Evolutionary conservation across 1,140 invertebrate species (phyloP), one percentile per base, ranked within the genome.

Genomic region (Hylaeus anthracinus): DNA sequence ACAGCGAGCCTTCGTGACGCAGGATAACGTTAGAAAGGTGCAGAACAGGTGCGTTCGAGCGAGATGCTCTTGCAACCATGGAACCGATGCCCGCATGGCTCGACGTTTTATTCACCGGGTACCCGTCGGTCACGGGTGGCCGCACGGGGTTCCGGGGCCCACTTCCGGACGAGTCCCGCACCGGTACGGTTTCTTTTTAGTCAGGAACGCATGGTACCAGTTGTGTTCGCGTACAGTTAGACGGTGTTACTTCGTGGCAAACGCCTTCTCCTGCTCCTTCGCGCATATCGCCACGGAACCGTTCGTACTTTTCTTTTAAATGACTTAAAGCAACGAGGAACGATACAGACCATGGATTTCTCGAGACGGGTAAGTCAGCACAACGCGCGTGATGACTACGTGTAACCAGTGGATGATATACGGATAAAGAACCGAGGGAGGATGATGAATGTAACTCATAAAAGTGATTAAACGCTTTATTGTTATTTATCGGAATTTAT

Each of bases 61-160:
- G 81, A 77, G 81, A 84, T 83, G 76, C n/a, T n/a, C 60, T 2
- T 48, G 26, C 26, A 26, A 37, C 56, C 56, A 26, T 43, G 43
- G 75, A 71, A 64, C 37, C 69, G 60, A 83, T 78, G 74, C 77
- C 85, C 84, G 84, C 85, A 88, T 88, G 79, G 86, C 60, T 72
- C 55, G 61, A 60, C 70, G 43, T 87, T 86, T 26, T 90, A 88
- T 91, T 87, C 87, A 88, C 86, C 88, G 87, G 86, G 86, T 79
- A 79, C 82, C 83, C 87, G 90, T 87, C 88, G 90, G 92, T 93
- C 91, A 93, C 91, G 92, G 91, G 81, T 93, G 90, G 93, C 91
- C 88, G 92, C 78, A 86, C 78, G 90, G 90, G 74, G 92, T 93
- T 92, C 93, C 92, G 93, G 92, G 26, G 88, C 89, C 89, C 88